A percentile compares a stretch with the other conserved stretches of the same genome.
These are phyloP conservation scores for Typhlichthys subterraneus DNA, from an alignment of 2,797 vertebrate species.

Conservation along the genomic window DNA sequence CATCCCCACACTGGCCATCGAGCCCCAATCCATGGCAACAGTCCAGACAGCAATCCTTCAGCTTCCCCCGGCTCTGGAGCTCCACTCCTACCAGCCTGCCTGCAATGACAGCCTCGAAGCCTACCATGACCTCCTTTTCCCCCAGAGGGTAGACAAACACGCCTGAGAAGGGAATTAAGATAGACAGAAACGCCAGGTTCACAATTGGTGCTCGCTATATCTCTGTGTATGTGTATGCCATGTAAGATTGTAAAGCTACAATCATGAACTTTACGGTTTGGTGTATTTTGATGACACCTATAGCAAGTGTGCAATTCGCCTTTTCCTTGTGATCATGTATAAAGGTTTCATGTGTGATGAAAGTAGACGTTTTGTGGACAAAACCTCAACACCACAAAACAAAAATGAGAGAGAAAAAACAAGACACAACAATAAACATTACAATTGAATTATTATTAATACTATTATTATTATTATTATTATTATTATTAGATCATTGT, in stretches of 20 bases:
- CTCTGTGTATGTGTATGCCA: neutral
- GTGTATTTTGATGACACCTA: too few species aligned
- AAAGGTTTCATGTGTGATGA: too few species aligned
- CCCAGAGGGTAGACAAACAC: constrained; percentile 94
- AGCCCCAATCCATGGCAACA: constrained; percentile 72
- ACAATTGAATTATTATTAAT: too few species aligned
- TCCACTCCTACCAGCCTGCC: constrained; percentile 85
- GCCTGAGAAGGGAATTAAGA: constrained; percentile 66
- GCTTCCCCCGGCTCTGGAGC: constrained; percentile 83
- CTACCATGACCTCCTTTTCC: constrained; percentile 90
- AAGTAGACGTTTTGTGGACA: too few species aligned
- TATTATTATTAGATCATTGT: too few species aligned
- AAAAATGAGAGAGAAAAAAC: too few species aligned
- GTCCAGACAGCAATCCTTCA: constrained; percentile 85
- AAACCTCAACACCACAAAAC: too few species aligned
- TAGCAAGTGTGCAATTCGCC: too few species aligned
- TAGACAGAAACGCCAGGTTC: constrained; percentile 2
- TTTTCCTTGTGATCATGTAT: too few species aligned
- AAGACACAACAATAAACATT: too few species aligned
- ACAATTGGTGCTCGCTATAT: neutral
- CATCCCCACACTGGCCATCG: constrained; percentile 72
- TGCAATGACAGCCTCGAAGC: constrained; percentile 86
- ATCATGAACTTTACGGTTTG: too few species aligned
- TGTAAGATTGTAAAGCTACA: neutral
- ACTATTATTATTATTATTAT: too few species aligned